phyloP scores from a whole-genome alignment of 2,113 vertebrate genomes.

The Hippocampus barbouri region DNA sequence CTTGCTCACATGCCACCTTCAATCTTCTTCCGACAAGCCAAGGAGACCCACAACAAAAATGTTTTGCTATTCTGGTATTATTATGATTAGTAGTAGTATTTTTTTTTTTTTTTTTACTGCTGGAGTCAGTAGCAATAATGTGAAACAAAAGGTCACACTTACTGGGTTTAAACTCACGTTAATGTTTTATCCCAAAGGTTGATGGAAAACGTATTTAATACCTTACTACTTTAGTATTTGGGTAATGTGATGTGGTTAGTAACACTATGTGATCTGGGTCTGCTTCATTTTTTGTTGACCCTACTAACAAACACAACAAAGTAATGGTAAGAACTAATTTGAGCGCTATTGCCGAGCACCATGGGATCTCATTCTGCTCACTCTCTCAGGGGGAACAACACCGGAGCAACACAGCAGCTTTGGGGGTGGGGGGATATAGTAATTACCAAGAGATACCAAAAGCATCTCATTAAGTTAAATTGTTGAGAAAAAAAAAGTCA shows the following conservation, averaged over 20 bases:
- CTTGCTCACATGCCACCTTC: not conserved
- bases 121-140: not conserved
- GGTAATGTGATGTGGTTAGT: not conserved
- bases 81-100: not conserved
- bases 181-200: constrained; percentile 33
- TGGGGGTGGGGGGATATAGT: not conserved
- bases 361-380: constrained; percentile 20
- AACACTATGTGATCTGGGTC: not conserved
- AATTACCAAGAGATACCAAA: not conserved
- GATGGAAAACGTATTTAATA: constrained; percentile 15
- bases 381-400: constrained; percentile 29
- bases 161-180: not conserved
- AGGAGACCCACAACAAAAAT: constrained; percentile 1
- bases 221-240: constrained; percentile 8
- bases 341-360: not conserved
- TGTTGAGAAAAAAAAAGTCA: constrained; percentile 19
- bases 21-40: constrained; percentile 10
- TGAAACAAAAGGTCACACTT: not conserved
- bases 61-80: not conserved
- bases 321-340: not conserved
- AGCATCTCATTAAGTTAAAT: not conserved
- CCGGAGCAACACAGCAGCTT: constrained; percentile 17
- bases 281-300: not conserved
- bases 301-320: constrained; percentile 17
- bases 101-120: too few species aligned